Percentiles rank a stretch among this genome's conserved stretches.
Conservation (phyloP, 2,113 vertebrate genomes). For the Xenopus tropicalis region UCB_Xtro_10.0 CM004449.2:122421001-122421500, state of each 20-base stretch:
- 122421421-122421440: neutral
- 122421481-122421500: neutral
- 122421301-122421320: neutral
- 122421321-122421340: neutral
- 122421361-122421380: no score
- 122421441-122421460: neutral
- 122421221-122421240: constrained; percentile 4
- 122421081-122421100: neutral
- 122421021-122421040: no score
- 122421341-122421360: neutral
- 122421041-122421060: no score
- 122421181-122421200: neutral
- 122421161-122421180: neutral
- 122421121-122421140: neutral
- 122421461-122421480: neutral
- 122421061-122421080: no score
- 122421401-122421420: no score
- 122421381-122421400: no score
- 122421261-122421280: constrained; percentile 32
- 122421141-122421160: neutral
- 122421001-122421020: no score
- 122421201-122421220: neutral
- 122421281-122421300: constrained; percentile 11
- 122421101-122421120: neutral
- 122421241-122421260: constrained; percentile 30